phyloP scores from a whole-genome alignment of 2,797 vertebrate species.

The Scleropages formosus region DNA sequence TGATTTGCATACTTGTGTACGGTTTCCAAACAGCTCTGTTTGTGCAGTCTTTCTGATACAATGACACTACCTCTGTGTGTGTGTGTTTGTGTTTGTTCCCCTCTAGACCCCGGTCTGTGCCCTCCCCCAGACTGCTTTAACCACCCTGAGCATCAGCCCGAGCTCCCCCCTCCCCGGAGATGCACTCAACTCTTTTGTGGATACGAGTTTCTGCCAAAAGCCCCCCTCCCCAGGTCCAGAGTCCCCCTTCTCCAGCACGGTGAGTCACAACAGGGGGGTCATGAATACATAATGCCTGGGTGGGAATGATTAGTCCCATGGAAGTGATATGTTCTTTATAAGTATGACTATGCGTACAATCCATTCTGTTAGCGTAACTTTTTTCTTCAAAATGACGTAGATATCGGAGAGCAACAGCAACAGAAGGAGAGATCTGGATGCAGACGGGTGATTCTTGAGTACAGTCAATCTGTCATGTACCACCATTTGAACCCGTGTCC shows the following conservation, averaged over 20 bases:
- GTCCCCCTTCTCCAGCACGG: constrained; percentile 67
- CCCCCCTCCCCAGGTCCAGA: constrained; percentile 56
- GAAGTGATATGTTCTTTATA: not conserved
- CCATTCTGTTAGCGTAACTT: too few species aligned
- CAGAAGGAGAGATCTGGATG: too few species aligned
- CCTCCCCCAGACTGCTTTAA: constrained; percentile 79
- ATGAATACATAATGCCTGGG: not conserved
- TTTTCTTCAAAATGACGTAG: too few species aligned
- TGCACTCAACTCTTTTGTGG: constrained; percentile 82
- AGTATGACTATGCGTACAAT: not conserved
- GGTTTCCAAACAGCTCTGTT: not conserved
- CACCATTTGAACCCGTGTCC: too few species aligned
- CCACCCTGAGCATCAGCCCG: constrained; percentile 77
- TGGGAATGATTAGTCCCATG: not conserved
- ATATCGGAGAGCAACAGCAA: too few species aligned
- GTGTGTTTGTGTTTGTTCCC: constrained; percentile 16
- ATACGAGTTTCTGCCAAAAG: constrained; percentile 71
- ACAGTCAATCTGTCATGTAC: too few species aligned
- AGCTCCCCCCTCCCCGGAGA: constrained; percentile 89
- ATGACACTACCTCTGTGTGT: not conserved
- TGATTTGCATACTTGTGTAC: not conserved
- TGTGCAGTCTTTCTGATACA: too few species aligned
- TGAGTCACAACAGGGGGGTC: constrained; percentile 56
- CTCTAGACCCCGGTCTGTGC: constrained; percentile 70
- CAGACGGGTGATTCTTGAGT: too few species aligned